Evolutionary conservation across 1,140 invertebrate genomes (phyloP), one percentile per base, ranked within the genome.

Genomic region (Pseudomyrmex gracilis): DNA sequence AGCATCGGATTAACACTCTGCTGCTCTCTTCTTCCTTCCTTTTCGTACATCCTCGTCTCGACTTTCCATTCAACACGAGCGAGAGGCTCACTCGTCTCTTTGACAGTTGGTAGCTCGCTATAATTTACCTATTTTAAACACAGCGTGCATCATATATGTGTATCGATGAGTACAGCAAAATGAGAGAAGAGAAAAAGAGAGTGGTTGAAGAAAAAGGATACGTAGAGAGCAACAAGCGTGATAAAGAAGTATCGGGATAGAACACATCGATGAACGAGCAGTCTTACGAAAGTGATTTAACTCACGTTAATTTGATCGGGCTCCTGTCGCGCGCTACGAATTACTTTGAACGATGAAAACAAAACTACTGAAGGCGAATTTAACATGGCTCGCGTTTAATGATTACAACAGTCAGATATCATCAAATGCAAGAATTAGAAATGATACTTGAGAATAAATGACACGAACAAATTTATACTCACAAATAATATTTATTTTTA

Each of bases 251-350:
- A 68, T 24, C 17, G 12, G 51, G 20, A 47, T 20, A 8, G 78
- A 24, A 53, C 34, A n/a, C 51, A 47, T 13, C 45, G 68, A 61
- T 66, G 51, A 63, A 58, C 73, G 67, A 73, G 84, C 74, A 87
- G 76, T 84, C 57, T 63, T 77, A 78, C 87, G 87, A 85, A 88
- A 87, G 77, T 89, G 84, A 88, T 89, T 88, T 89, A 89, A 88
- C 66, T 73, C 45, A 53, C 63, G 64, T 58, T 82, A 89, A 88
- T 76, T 84, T 71, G 84, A 89, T 87, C 80, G 66, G 74, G 68
- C 78, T 83, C 70, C 73, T 82, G 87, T 87, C 73, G 83, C 57
- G 47, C 66, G 34, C 77, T 86, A 49, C 61, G 76, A 80, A 43
- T 66, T 70, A 80, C 76, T 80, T 80, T 53, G 53, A n/a, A n/a